Evolutionary conservation across 2,888 invertebrate genomes (phyloP).

Genomic region (Geotrupes spiniger): DNA sequence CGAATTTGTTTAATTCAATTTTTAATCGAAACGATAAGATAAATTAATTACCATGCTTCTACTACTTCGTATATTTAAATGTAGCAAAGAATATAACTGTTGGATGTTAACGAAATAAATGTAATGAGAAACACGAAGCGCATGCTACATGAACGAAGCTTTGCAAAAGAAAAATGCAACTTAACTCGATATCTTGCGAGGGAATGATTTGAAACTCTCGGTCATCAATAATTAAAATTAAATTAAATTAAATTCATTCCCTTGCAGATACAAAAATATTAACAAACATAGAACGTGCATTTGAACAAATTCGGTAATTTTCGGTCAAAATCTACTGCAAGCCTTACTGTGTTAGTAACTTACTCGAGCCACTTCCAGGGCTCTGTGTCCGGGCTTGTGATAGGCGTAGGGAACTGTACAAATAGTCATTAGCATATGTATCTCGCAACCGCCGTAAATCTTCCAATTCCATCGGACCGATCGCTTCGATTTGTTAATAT

Average conservation of each 20-base stretch:
- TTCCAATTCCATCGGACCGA: no score
- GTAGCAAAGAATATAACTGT: no score
- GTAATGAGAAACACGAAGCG: constrained; percentile 2
- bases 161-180: neutral
- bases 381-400: constrained; percentile 84
- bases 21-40: no score
- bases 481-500: neutral
- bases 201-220: no score
- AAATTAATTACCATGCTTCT: no score
- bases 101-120: no score
- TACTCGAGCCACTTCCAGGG: constrained; percentile 90
- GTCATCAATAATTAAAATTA: no score
- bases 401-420: constrained; percentile 82
- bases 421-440: constrained; percentile 22
- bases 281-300: constrained; percentile 12
- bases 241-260: no score
- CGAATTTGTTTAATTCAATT: no score
- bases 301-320: neutral
- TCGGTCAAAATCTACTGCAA: constrained; percentile 19
- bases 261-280: no score
- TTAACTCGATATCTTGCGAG: neutral
- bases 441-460: neutral
- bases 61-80: no score
- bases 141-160: constrained; percentile 5
- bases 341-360: constrained; percentile 52